These are phyloP conservation scores for Trigoniulus corallinus DNA, from an alignment of 1,140 invertebrate species.

Conservation along the genomic window DNA sequence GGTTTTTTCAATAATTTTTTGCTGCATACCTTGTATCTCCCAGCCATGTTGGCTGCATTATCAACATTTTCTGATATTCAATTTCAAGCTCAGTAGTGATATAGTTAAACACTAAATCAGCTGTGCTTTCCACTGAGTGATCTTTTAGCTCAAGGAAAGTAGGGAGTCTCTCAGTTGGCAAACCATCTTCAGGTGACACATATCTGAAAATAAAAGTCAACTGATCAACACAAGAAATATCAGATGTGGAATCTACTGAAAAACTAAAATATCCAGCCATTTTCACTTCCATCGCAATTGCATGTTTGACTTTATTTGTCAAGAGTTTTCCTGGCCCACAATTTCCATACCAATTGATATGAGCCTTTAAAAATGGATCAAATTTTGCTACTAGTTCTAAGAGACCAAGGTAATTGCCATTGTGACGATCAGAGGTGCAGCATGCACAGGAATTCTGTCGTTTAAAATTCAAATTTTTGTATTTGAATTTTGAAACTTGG, in stretches of 20 bases:
- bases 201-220: constrained; percentile 13
- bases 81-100: constrained; percentile 11
- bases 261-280: constrained; percentile 14
- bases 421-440: neutral
- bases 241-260: constrained; percentile 16
- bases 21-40: constrained; percentile 14
- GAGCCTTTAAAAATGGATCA: constrained; percentile 9
- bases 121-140: constrained; percentile 9
- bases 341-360: constrained; percentile 8
- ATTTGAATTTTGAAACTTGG: no score
- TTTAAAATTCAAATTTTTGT: no score
- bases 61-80: constrained; percentile 16
- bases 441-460: no score
- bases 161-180: constrained; percentile 10
- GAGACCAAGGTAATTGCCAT: constrained; percentile 8
- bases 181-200: constrained; percentile 2
- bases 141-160: constrained; percentile 8
- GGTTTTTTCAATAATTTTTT: no score
- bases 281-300: constrained; percentile 6
- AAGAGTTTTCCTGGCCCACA: constrained; percentile 4
- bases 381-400: constrained; percentile 11
- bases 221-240: constrained; percentile 14
- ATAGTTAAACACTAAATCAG: constrained; percentile 1
- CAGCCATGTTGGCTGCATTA: constrained; percentile 15
- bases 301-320: constrained; percentile 1